Percentiles rank a stretch among this genome's conserved stretches.
Conservation (phyloP, 2,888 invertebrate species). For the Cosmia pyralina region DNA sequence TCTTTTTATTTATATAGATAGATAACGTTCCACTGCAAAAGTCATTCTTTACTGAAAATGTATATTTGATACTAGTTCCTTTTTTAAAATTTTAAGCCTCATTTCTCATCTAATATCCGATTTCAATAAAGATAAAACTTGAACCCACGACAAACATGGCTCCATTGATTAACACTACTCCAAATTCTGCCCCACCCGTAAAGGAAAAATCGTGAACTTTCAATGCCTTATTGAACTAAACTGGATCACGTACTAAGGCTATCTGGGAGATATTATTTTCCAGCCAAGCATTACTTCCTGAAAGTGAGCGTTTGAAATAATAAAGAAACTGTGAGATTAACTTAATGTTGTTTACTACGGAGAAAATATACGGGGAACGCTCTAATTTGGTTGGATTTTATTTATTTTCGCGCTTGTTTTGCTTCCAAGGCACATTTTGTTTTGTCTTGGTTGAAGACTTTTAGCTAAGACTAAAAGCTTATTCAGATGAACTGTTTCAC, state of each 20-base stretch:
- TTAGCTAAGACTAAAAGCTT: conserved; percentile 22
- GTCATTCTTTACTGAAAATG: no score
- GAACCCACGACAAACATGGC: conserved; percentile 42
- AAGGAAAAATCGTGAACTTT: conserved; percentile 59
- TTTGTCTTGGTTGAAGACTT: conserved; percentile 13
- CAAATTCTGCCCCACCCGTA: conserved; percentile 40
- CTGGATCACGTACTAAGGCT: conserved; percentile 54
- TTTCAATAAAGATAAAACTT: conserved; percentile 24
- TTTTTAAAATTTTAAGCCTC: no score
- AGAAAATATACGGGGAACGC: conserved; percentile 45
- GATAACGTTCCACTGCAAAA: no score
- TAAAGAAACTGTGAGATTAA: conserved; percentile 61
- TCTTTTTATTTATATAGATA: no score
- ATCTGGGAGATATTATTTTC: conserved; percentile 49
- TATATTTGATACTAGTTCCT: no score
- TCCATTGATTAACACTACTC: conserved; percentile 49
- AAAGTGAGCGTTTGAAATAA: conserved; percentile 59
- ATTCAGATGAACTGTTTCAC: conserved; percentile 3
- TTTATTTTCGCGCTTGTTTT: conserved; percentile 52
- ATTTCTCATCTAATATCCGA: neutral
- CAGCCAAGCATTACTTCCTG: conserved; percentile 48
- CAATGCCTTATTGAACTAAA: conserved; percentile 54
- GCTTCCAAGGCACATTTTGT: conserved; percentile 25
- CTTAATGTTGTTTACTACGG: conserved; percentile 61
- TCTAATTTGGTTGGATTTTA: conserved; percentile 58